Base-by-base conservation (phyloP, 2,888 invertebrate genomes). In the Endotricha flammealis region DNA sequence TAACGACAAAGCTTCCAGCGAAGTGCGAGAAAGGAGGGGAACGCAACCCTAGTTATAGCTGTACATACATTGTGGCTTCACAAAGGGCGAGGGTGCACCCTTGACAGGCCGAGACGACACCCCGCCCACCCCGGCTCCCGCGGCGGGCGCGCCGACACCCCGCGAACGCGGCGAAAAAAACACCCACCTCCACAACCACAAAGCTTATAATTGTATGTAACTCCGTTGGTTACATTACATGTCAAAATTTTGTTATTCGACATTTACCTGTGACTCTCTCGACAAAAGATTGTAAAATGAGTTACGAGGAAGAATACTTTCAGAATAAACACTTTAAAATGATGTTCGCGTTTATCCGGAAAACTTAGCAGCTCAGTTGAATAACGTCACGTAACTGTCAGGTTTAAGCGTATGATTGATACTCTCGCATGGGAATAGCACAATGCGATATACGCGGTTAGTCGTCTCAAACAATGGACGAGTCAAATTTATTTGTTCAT, bases 11-110 rank as follows among this genome's bases (percentile, higher is more conserved):
- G 67, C 63, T 62, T 52, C 49, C 52, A 54, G 52, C 52, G 53
- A 64, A 69, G 64, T 63, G 61, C 56, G 57, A 63, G 53, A 60
- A 56, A 53, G 46, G 51, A 66, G 68, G 70, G 75, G 63, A 63
- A 46, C 37, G 49, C 55, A 58, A 41, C 57, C 53, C 56, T 68
- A 61, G 69, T 54, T 69, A 63, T 63, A 57, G 48, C 51, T 63
- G 49, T 63, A 49, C 49, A 55, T 63, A 49, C 49, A 55, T 53
- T 64, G 70, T 54, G 67, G 68, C 60, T 67, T 62, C 44, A 66
- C 64, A 63, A 64, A 76, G 73, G 64, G 72, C 58, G 69, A 67
- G 71, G 71, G 69, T 57, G 66, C 64, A 61, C 64, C 63, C 63
- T 64, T 64, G 59, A 60, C 56, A 55, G 46, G 47, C 53, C 52